Conservation (phyloP, 1,140 invertebrate genomes). For the Leptopilina clavipes region DNA sequence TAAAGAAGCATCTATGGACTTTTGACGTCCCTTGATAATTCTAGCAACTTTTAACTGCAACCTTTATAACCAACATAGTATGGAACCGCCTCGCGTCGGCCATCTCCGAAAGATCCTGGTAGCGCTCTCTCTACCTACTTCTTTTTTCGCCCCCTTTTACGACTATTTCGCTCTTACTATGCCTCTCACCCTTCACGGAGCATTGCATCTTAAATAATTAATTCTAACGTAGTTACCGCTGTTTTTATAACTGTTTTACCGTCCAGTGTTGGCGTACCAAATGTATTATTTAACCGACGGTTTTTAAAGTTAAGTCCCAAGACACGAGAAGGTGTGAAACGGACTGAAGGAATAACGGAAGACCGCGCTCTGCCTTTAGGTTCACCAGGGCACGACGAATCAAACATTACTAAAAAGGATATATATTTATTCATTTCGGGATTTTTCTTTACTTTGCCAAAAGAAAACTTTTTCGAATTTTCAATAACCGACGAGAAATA, state of each 20-base stretch:
- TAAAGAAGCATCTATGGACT: constrained; percentile 19
- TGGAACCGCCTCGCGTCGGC: constrained; percentile 49
- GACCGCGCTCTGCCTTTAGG: constrained; percentile 39
- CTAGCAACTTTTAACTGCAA: constrained; percentile 71
- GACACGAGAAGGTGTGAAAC: constrained; percentile 68
- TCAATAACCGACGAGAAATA: not conserved
- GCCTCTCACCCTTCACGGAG: constrained; percentile 60
- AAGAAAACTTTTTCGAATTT: constrained; percentile 5
- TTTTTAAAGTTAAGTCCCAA: constrained; percentile 72
- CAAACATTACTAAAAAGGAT: constrained; percentile 3
- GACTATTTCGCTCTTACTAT: constrained; percentile 65
- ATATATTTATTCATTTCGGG: not conserved
- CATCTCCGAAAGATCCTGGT: constrained; percentile 57
- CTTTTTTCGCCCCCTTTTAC: constrained; percentile 67
- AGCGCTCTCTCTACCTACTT: constrained; percentile 67
- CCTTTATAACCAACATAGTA: constrained; percentile 65
- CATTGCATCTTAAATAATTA: constrained; percentile 71
- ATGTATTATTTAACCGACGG: constrained; percentile 70
- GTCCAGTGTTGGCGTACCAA: constrained; percentile 66
- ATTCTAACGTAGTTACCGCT: constrained; percentile 74
- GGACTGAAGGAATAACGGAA: constrained; percentile 59
- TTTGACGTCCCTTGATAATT: constrained; percentile 68
- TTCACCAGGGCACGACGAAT: constrained; percentile 22
- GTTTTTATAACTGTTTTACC: constrained; percentile 75
- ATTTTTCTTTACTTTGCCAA: not conserved